These are phyloP conservation scores for Neoniphon sammara DNA, from an alignment of 2,797 vertebrate species.

Conservation along the genomic window DNA sequence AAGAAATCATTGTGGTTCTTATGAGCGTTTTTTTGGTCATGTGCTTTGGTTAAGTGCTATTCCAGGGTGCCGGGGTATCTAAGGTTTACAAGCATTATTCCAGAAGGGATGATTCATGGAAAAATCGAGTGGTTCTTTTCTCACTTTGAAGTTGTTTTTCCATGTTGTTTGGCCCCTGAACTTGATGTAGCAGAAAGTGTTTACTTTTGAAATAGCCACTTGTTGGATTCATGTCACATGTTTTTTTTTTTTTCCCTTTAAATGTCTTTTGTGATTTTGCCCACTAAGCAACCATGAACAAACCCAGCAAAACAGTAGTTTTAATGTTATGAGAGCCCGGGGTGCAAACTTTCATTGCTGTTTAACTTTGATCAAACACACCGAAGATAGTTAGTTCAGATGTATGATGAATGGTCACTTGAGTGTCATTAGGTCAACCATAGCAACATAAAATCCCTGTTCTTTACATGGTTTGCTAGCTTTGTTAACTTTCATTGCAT, in stretches of 20 bases:
- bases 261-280: slow-evolving; percentile 59
- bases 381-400: slow-evolving; percentile 60
- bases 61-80: slow-evolving; percentile 59
- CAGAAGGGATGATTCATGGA: slow-evolving; percentile 70
- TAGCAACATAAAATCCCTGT: slow-evolving; percentile 38
- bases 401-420: slow-evolving; percentile 51
- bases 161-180: slow-evolving; percentile 56
- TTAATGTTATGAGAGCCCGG: slow-evolving; percentile 22
- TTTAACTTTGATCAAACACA: slow-evolving; percentile 62
- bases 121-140: slow-evolving; percentile 50
- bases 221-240: slow-evolving; percentile 62
- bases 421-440: slow-evolving; percentile 45
- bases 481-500: slow-evolving; percentile 40
- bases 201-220: slow-evolving; percentile 68
- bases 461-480: background rate
- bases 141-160: slow-evolving; percentile 66
- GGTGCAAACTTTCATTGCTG: slow-evolving; percentile 49
- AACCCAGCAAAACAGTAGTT: slow-evolving; percentile 55
- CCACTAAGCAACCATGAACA: slow-evolving; percentile 60
- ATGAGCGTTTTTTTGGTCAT: slow-evolving; percentile 56
- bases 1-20: slow-evolving; percentile 67
- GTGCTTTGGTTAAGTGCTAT: slow-evolving; percentile 58
- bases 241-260: slow-evolving; percentile 49
- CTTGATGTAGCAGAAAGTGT: slow-evolving; percentile 70
- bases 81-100: slow-evolving; percentile 66